These are phyloP conservation scores for Lipophrys pholis DNA, from an alignment of 2,113 vertebrate genomes.

Conservation along the genomic window DNA sequence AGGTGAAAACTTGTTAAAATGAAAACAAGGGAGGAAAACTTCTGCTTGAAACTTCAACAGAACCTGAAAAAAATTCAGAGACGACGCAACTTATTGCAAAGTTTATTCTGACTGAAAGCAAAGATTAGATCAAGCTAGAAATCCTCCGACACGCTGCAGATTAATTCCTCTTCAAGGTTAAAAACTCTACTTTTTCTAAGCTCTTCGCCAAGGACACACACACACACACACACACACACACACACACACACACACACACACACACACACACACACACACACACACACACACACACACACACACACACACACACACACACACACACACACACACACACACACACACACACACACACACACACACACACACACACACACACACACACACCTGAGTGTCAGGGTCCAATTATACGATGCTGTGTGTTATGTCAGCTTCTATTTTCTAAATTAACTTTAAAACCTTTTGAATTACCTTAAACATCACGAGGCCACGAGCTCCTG, in stretches of 20 bases:
- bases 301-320: neutral
- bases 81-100: neutral
- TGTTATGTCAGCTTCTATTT: neutral
- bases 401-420: slow-evolving; percentile 13
- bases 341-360: too few relatives aligned
- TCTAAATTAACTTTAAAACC: slow-evolving; percentile 22
- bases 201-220: slow-evolving; percentile 37
- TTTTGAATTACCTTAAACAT: neutral
- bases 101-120: neutral
- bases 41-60: too few relatives aligned
- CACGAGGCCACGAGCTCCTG: neutral
- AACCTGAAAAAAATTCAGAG: neutral
- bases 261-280: slow-evolving; percentile 4
- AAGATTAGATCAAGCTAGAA: neutral
- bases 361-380: too few relatives aligned
- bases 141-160: neutral
- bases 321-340: neutral
- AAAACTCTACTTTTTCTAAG: slow-evolving; percentile 17
- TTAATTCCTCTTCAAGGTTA: slow-evolving; percentile 55
- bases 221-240: neutral
- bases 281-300: too few relatives aligned
- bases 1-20: slow-evolving; percentile 35
- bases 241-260: too few relatives aligned
- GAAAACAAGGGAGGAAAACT: neutral
- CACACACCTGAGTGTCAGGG: neutral